These are phyloP conservation scores for Suncus etruscus DNA, from an alignment of 2,113 vertebrate genomes.

Conservation along the genomic window DNA sequence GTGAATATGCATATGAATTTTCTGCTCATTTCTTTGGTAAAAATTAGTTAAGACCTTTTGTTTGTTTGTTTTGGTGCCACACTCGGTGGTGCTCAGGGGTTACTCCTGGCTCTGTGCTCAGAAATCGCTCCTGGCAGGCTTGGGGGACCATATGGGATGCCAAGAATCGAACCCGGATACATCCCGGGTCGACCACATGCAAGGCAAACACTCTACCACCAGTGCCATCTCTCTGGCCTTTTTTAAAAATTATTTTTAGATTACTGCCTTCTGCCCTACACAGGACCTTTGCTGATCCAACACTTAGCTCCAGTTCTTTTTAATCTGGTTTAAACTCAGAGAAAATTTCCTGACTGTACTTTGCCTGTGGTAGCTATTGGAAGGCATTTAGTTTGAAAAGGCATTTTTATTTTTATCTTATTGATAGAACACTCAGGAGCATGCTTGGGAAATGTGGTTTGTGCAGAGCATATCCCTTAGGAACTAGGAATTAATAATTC, in stretches of 20 bases:
- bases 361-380: neutral
- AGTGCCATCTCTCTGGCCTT: too few species aligned
- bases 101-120: too few species aligned
- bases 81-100: too few species aligned
- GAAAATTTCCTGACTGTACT: neutral
- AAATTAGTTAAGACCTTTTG: neutral
- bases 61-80: too few species aligned
- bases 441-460: constrained; percentile 5
- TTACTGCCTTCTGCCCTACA: neutral
- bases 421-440: neutral
- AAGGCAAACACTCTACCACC: too few species aligned
- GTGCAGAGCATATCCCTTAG: neutral
- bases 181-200: too few species aligned
- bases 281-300: neutral
- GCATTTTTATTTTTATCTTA: neutral
- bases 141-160: too few species aligned
- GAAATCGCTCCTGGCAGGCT: too few species aligned
- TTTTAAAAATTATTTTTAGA: neutral
- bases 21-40: neutral
- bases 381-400: neutral
- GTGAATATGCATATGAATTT: neutral
- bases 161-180: too few species aligned
- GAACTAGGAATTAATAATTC: neutral
- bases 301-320: constrained; percentile 3
- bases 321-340: neutral